These are phyloP conservation scores for Himalopsyche anomala DNA, from an alignment of 2,888 invertebrate genomes.

Conservation along the genomic window DNA sequence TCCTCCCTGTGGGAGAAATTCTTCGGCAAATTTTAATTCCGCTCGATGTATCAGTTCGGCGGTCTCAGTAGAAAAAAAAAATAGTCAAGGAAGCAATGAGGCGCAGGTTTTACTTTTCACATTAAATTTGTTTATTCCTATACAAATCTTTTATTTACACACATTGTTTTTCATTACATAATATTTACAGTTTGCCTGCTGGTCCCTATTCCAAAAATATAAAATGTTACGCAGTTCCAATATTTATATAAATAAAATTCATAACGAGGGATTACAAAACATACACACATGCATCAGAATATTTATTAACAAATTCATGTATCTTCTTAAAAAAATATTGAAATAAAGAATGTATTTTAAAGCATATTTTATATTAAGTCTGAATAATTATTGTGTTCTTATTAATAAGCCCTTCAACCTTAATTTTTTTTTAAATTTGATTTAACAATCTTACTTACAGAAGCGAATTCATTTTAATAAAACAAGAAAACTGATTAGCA, in stretches of 20 bases:
- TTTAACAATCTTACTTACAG: not conserved
- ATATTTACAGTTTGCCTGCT: conserved; percentile 61
- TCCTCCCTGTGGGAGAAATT: conserved; percentile 54
- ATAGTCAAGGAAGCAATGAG: conserved; percentile 1
- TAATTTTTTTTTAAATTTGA: not conserved
- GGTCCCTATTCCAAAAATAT: conserved; percentile 64
- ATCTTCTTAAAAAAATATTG: not conserved
- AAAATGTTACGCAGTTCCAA: conserved; percentile 28
- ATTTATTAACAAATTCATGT: not conserved
- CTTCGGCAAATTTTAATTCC: conserved; percentile 51
- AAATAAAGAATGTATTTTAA: conserved; percentile 37
- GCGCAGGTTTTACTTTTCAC: conserved; percentile 48
- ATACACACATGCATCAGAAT: conserved; percentile 5
- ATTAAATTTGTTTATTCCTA: conserved; percentile 52
- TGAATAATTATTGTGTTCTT: conserved; percentile 22
- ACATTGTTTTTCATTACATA: conserved; percentile 44
- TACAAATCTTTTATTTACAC: conserved; percentile 54
- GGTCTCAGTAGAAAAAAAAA: not conserved
- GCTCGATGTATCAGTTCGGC: not conserved
- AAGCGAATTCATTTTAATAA: too few species aligned
- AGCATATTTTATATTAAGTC: not conserved
- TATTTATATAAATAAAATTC: not conserved
- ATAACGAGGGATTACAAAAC: not conserved
- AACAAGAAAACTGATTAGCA: too few species aligned
- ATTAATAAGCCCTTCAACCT: not conserved